Conservation (phyloP, 1,140 invertebrate genomes). For the Xylocopa sonorina region DNA sequence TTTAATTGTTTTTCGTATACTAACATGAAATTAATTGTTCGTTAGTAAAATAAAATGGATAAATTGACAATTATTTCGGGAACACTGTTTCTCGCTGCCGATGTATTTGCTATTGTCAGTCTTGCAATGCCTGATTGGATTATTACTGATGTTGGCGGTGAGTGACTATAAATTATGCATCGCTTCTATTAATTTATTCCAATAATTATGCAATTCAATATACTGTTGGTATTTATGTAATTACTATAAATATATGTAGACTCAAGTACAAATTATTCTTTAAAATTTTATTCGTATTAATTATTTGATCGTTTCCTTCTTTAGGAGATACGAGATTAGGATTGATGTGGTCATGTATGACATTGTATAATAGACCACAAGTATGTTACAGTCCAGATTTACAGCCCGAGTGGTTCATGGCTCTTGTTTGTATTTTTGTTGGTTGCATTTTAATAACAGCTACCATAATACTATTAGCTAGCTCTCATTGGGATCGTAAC, state of each 20-base stretch:
- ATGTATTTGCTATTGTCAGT: constrained; percentile 96
- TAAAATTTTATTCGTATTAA: not conserved
- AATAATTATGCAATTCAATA: not conserved
- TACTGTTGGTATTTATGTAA: constrained; percentile 5
- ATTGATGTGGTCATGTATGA: constrained; percentile 96
- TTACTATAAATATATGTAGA: constrained; percentile 1
- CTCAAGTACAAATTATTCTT: not conserved
- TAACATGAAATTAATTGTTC: not conserved
- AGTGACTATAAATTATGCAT: constrained; percentile 26
- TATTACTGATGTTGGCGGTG: constrained; percentile 95
- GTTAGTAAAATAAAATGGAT: constrained; percentile 86
- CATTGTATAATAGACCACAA: constrained; percentile 93
- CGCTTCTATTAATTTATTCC: not conserved
- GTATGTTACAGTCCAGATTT: constrained; percentile 93
- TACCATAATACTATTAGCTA: constrained; percentile 92
- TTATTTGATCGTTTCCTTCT: not conserved
- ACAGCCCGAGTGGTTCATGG: constrained; percentile 94
- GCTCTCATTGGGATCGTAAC: constrained; percentile 95
- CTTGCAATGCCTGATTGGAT: constrained; percentile 98
- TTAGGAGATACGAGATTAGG: constrained; percentile 93
- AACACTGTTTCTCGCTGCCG: constrained; percentile 94
- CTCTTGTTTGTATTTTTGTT: constrained; percentile 94
- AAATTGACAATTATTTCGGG: constrained; percentile 96
- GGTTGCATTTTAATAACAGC: constrained; percentile 96
- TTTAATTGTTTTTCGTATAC: not conserved